Base-by-base conservation (phyloP, 2,888 invertebrate species). In the Scaptomyza flava region DNA sequence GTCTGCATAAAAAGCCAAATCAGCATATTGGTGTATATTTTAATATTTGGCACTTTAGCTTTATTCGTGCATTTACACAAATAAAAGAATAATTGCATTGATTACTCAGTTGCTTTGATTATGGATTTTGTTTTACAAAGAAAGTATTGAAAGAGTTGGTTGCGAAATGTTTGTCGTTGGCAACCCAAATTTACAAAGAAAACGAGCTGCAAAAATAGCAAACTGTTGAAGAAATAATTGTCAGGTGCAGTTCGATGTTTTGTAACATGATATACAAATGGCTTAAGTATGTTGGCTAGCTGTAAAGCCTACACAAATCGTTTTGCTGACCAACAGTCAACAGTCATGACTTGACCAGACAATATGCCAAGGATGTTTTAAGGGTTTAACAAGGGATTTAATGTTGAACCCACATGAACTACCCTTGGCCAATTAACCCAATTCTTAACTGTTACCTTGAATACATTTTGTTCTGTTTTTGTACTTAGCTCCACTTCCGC, bases 161-260 rank as follows among this genome's bases (percentile, higher is more conserved):
- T 86, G 68, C 87, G 57, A 83, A 77, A 81, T 50, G 54, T 70
- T 61, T 57, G 64, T 30, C n/a, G 58, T 53, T 67, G 60, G 7
- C 54, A 46, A 64, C 56, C 60, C 31, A 79, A 66, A 68, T 72
- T 17, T 9, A 45, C 23, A 31, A 27, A 23, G 38, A 8, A 52
- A 48, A 45, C 71, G 6, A 48, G 12, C 41, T 36, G 60, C 48
- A 51, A 48, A 33, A 64, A 69, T 20, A 57, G 64, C 62, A 41
- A 45, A 47, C 4, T 11, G 36, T 14, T 14, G 17, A 6, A 9
- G 52, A 43, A 56, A 45, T n/a, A 57, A 36, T 20, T 20, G 63
- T 27, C 34, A 48, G 57, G 41, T 50, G n/a, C 31, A 12, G 43
- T 43, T 12, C 57, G 45, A 38, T 54, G n/a, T 45, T 23, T 31